Evolutionary conservation across 2,797 vertebrate species (phyloP).

Genomic region (Lagocephalus sceleratus): DNA sequence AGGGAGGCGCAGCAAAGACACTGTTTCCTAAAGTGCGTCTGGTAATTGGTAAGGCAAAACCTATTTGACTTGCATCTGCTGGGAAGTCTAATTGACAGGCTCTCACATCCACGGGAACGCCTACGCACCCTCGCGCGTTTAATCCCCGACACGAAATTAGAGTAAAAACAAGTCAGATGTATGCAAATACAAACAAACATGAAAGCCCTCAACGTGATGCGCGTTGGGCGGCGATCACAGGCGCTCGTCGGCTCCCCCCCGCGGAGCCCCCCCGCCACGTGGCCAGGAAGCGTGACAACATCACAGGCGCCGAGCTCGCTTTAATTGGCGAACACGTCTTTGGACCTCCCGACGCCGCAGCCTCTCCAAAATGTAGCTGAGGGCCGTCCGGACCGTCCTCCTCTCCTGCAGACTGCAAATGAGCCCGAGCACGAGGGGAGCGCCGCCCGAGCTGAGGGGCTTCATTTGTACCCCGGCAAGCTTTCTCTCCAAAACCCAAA

Average conservation of each 20-base stretch:
- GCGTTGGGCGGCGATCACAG: slow-evolving; percentile 21
- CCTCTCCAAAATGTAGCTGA: slow-evolving; percentile 31
- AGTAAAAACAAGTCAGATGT: slow-evolving; percentile 13
- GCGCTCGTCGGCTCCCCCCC: slow-evolving; percentile 21
- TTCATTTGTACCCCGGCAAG: slow-evolving; percentile 51
- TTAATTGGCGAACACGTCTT: slow-evolving; percentile 52
- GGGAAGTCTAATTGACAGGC: slow-evolving; percentile 33
- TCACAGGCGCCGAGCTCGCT: slow-evolving; percentile 32
- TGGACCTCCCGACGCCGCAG: slow-evolving; percentile 32
- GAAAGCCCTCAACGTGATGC: slow-evolving; percentile 26
- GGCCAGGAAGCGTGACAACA: slow-evolving; percentile 37
- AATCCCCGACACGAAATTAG: slow-evolving; percentile 23
- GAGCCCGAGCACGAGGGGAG: slow-evolving; percentile 46
- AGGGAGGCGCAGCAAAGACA: slow-evolving; percentile 13
- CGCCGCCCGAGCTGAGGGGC: slow-evolving; percentile 36
- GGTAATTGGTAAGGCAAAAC: slow-evolving; percentile 37
- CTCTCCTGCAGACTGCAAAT: slow-evolving; percentile 52
- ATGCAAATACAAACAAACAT: slow-evolving; percentile 43
- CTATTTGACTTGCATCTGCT: slow-evolving; percentile 36
- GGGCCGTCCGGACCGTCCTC: slow-evolving; percentile 18
- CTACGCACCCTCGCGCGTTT: slow-evolving; percentile 8
- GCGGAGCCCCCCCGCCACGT: slow-evolving; percentile 17
- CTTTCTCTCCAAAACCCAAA: slow-evolving; percentile 45
- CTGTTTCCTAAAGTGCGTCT: slow-evolving; percentile 20
- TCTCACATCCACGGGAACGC: neutral